These are phyloP conservation scores for Hyposmocoma kahamanoa DNA, from an alignment of 1,140 invertebrate genomes.

Conservation along the genomic window DNA sequence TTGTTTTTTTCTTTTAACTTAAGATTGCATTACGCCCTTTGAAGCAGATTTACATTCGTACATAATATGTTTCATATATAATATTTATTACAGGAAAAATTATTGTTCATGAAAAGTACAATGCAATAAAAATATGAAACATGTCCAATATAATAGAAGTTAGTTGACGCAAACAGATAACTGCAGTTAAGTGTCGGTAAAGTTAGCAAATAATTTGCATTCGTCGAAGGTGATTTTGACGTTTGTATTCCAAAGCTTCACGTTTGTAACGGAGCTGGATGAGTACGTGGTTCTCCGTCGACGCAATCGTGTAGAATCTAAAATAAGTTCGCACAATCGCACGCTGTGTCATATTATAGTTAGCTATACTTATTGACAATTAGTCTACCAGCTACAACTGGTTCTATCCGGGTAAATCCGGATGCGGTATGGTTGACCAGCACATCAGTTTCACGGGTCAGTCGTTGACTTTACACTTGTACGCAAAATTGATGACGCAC, in stretches of 20 bases:
- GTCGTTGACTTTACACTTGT: slow-evolving; percentile 27
- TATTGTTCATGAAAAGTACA: too few relatives aligned
- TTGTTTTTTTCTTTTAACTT: too few relatives aligned
- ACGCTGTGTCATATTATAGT: slow-evolving; percentile 24
- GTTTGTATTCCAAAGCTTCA: slow-evolving; percentile 17
- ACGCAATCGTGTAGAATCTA: slow-evolving; percentile 17
- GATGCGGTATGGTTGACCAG: slow-evolving; percentile 26
- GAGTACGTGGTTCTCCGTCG: slow-evolving; percentile 7
- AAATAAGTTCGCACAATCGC: slow-evolving; percentile 28
- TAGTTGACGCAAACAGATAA: too few relatives aligned
- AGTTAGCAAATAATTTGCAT: background rate
- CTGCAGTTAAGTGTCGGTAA: background rate
- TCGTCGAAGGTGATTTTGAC: background rate
- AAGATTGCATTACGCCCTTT: too few relatives aligned
- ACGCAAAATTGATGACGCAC: background rate
- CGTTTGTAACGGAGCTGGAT: slow-evolving; percentile 13
- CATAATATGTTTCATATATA: too few relatives aligned
- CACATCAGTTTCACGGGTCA: slow-evolving; percentile 24
- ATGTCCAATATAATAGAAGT: too few relatives aligned
- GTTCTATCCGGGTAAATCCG: slow-evolving; percentile 33
- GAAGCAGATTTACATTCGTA: too few relatives aligned
- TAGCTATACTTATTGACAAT: slow-evolving; percentile 34
- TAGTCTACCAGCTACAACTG: slow-evolving; percentile 27
- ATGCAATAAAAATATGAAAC: too few relatives aligned
- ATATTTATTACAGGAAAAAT: too few relatives aligned